Percentiles rank a stretch among this genome's conserved stretches.
These are phyloP conservation scores for Chrosomus eos DNA, from an alignment of 2,797 vertebrate genomes.

Conservation along the genomic window DNA sequence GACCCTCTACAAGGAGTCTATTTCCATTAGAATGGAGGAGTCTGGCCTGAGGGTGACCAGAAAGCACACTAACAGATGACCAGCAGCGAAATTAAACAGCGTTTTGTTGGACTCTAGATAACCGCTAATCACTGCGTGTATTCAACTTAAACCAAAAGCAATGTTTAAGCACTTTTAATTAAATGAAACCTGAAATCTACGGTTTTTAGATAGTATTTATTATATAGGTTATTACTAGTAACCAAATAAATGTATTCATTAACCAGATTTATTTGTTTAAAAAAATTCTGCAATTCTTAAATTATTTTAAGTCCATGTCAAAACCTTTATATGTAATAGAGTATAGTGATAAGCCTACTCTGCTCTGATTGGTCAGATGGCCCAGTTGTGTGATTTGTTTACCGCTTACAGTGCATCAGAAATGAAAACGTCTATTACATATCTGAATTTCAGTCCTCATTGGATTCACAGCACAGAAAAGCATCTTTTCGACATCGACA, in stretches of 20 bases:
- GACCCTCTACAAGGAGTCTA: constrained; percentile 66
- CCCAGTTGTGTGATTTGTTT: neutral
- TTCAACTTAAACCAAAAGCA: neutral
- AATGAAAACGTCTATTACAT: too few relatives aligned
- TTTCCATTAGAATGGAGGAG: constrained; percentile 76
- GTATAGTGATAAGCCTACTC: neutral
- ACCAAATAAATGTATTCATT: neutral
- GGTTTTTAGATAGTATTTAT: neutral
- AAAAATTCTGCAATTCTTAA: neutral
- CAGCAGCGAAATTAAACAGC: constrained; percentile 35
- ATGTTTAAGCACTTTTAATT: neutral
- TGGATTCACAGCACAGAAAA: neutral
- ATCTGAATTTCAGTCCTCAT: too few relatives aligned
- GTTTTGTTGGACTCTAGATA: neutral
- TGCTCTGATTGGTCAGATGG: neutral
- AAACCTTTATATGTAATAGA: neutral
- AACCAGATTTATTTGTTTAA: neutral
- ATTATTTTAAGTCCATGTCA: neutral
- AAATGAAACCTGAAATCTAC: neutral
- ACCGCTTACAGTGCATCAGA: neutral
- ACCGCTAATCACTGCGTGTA: neutral
- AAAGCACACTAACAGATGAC: constrained; percentile 45
- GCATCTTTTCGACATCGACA: neutral
- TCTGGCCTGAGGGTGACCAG: constrained; percentile 56
- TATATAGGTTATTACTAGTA: neutral